Percentiles rank a stretch among this genome's conserved stretches.
phyloP scores from a whole-genome alignment of 92 coral and sea anemone genomes.

The Montipora capitata region DNA sequence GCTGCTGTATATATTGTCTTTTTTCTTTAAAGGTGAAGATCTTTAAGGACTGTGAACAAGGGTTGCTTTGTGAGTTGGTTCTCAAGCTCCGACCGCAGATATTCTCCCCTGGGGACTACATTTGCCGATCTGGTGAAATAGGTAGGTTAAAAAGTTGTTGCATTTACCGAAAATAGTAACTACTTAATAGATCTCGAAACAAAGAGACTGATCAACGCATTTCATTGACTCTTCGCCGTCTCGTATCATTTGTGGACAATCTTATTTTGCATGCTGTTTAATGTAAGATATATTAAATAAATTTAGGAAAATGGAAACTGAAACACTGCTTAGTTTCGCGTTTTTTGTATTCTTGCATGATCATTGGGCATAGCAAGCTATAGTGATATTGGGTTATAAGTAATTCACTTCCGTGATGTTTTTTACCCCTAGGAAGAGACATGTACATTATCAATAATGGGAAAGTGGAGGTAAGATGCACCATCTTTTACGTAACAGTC shows the following conservation, averaged over 20 bases:
- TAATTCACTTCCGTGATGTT: neutral
- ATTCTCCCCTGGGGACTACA: constrained; percentile 97
- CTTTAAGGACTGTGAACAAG: constrained; percentile 98
- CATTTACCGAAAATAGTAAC: neutral
- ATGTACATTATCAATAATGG: constrained; percentile 98
- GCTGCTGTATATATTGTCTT: neutral
- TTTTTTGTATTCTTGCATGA: too few species aligned
- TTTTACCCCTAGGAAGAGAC: constrained; percentile 81
- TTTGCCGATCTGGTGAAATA: constrained; percentile 97
- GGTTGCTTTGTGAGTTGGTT: constrained; percentile 95
- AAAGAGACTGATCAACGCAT: too few species aligned
- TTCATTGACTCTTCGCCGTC: too few species aligned
- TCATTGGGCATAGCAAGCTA: too few species aligned
- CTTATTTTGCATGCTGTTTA: too few species aligned
- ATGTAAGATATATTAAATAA: too few species aligned
- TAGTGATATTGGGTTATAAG: too few species aligned
- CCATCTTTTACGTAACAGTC: neutral
- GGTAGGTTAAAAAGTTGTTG: constrained; percentile 83
- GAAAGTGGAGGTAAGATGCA: constrained; percentile 88
- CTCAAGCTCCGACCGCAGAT: constrained; percentile 96
- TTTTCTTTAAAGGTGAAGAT: constrained; percentile 83
- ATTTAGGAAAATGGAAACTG: too few species aligned
- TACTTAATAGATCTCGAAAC: neutral
- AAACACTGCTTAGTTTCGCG: too few species aligned
- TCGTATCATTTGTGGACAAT: too few species aligned